A percentile compares a stretch with the other conserved stretches of the same genome.
Evolutionary conservation across 2,113 vertebrate species (phyloP).

Genomic region (Thalassoma bifasciatum): DNA sequence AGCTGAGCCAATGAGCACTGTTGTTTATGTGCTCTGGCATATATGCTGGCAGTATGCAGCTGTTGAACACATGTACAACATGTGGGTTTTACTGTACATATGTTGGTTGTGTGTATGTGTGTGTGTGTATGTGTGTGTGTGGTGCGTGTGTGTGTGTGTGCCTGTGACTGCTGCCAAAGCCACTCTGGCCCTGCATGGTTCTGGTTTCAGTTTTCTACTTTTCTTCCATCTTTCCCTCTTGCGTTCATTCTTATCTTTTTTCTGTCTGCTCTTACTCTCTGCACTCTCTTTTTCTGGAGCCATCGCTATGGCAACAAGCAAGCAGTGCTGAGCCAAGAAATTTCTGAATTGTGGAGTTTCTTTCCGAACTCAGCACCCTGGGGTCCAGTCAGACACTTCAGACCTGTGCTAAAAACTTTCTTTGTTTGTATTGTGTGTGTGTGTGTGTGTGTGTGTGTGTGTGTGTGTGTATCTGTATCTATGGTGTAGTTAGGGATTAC

Average conservation of each 20-base stretch:
- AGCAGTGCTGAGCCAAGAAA: constrained; percentile 48
- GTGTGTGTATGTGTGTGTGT: constrained; percentile 1
- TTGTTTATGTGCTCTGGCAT: constrained; percentile 54
- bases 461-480: constrained; percentile 33
- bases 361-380: constrained; percentile 45
- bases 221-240: constrained; percentile 28
- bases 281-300: constrained; percentile 39
- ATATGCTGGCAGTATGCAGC: constrained; percentile 57
- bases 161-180: constrained; percentile 41
- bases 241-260: constrained; percentile 31
- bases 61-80: constrained; percentile 74
- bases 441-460: constrained; percentile 43
- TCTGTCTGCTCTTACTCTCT: not conserved
- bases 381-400: constrained; percentile 43
- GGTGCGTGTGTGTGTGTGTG: not conserved
- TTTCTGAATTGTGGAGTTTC: constrained; percentile 50
- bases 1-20: constrained; percentile 44
- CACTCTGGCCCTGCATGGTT: constrained; percentile 27
- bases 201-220: constrained; percentile 27
- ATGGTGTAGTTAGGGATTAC: constrained; percentile 53
- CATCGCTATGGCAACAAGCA: constrained; percentile 66
- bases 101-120: not conserved
- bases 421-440: too few species aligned
- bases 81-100: constrained; percentile 64
- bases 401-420: not conserved